Percentiles rank a stretch among this genome's conserved stretches.
Evolutionary conservation across 35 echinoderm and acorn worm species (phyloP).

Genomic region (Chiridota heheva): DNA sequence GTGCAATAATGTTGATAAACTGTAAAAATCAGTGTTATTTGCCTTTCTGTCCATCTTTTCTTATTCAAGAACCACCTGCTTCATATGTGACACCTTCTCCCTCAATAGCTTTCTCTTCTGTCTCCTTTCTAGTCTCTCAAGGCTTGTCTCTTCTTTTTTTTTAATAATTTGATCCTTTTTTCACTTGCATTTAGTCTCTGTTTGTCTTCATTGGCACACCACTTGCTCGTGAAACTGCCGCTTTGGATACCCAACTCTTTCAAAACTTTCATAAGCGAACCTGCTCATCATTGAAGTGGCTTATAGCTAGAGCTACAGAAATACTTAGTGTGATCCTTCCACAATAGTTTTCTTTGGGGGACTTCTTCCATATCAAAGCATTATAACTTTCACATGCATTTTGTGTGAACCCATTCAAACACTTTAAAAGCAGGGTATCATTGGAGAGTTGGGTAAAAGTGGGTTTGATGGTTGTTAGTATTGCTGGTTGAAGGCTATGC

Average conservation of each 20-base stretch:
- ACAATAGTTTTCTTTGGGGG: neutral
- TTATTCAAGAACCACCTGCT: constrained; percentile 17
- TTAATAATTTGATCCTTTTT: neutral
- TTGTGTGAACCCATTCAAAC: neutral
- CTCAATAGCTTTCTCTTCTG: neutral
- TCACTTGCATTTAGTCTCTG: constrained; percentile 1
- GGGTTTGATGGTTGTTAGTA: too few species aligned
- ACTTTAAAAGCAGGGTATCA: too few species aligned
- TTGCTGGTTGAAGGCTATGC: too few species aligned
- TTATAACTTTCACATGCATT: constrained; percentile 5
- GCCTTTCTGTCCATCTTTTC: too few species aligned
- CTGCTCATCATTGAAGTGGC: constrained; percentile 41
- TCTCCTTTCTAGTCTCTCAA: constrained; percentile 18
- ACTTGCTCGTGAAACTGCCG: neutral
- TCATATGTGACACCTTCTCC: constrained; percentile 33
- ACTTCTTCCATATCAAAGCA: neutral
- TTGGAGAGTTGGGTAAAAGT: too few species aligned
- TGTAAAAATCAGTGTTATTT: too few species aligned
- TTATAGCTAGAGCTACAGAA: constrained; percentile 21
- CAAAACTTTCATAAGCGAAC: constrained; percentile 1
- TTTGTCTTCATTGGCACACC: neutral
- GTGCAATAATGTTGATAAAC: too few species aligned
- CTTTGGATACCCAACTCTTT: neutral
- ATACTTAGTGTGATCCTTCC: neutral
- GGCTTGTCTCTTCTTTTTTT: constrained; percentile 23